Percentiles rank a stretch among this genome's conserved stretches.
These are phyloP conservation scores for Oncorhynchus nerka DNA, from an alignment of 2,113 vertebrate species.

Conservation along the genomic window DNA sequence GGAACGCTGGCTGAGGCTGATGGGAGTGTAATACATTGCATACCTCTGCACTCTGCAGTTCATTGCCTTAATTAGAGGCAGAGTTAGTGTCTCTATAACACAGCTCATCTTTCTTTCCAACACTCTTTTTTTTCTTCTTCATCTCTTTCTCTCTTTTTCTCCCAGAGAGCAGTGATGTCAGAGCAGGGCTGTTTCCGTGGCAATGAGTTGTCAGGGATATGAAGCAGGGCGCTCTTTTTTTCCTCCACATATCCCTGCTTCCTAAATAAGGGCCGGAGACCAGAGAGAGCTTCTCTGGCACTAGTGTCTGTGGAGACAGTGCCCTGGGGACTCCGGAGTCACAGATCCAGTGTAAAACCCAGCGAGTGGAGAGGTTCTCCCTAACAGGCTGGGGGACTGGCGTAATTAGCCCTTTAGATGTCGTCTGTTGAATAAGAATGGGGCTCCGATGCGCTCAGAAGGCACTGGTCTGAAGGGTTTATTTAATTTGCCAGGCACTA, in stretches of 20 bases:
- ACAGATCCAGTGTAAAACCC: constrained; percentile 60
- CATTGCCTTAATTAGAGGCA: constrained; percentile 67
- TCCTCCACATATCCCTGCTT: constrained; percentile 58
- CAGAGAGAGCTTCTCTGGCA: constrained; percentile 57
- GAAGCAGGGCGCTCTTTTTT: constrained; percentile 65
- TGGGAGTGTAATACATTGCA: constrained; percentile 39
- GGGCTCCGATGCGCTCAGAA: constrained; percentile 41
- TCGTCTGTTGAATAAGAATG: constrained; percentile 51
- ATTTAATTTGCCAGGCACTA: constrained; percentile 67
- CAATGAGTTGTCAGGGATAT: constrained; percentile 81
- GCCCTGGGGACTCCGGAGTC: constrained; percentile 67
- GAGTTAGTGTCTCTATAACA: constrained; percentile 45
- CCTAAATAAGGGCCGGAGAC: constrained; percentile 65
- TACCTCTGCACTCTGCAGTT: constrained; percentile 44
- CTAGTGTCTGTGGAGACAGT: constrained; percentile 59
- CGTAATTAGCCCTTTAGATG: constrained; percentile 69
- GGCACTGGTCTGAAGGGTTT: constrained; percentile 48
- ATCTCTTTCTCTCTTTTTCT: constrained; percentile 58
- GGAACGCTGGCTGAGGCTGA: constrained; percentile 22
- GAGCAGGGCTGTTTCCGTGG: constrained; percentile 72
- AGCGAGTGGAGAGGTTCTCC: constrained; percentile 54
- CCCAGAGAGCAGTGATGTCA: constrained; percentile 62
- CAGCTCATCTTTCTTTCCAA: constrained; percentile 46
- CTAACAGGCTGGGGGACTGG: constrained; percentile 45
- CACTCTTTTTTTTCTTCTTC: neutral